Evolutionary conservation across 2,797 vertebrate species (phyloP).

Genomic region (Leucoraja ocellata): DNA sequence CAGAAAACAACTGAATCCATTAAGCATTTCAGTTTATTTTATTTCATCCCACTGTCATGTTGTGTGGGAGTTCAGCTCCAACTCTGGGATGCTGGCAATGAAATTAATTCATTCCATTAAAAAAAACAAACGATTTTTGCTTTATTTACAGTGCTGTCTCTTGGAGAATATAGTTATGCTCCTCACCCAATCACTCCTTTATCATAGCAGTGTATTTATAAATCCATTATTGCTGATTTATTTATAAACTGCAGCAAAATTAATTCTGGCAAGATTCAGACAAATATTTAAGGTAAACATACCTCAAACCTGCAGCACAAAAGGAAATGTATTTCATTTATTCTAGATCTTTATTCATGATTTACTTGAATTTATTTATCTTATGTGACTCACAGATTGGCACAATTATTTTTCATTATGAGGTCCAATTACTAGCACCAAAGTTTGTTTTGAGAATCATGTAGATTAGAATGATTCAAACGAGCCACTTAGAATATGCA

Average conservation of each 20-base stretch:
- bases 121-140: background rate
- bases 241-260: background rate
- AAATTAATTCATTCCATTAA: background rate
- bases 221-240: background rate
- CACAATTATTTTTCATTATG: background rate
- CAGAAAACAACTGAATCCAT: background rate
- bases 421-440: background rate
- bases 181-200: background rate
- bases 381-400: background rate
- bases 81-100: background rate
- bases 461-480: background rate
- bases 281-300: background rate
- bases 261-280: background rate
- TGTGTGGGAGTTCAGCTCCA: background rate
- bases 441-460: background rate
- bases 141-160: background rate
- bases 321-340: background rate
- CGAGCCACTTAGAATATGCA: no score
- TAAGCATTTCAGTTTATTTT: conserved; percentile 11
- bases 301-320: background rate
- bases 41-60: background rate
- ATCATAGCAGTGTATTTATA: background rate
- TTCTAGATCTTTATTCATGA: background rate
- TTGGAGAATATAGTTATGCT: background rate
- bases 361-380: background rate